Evolutionary conservation across 2,888 invertebrate species (phyloP), one percentile per base, ranked within the genome.

Genomic region (Thera britannica): DNA sequence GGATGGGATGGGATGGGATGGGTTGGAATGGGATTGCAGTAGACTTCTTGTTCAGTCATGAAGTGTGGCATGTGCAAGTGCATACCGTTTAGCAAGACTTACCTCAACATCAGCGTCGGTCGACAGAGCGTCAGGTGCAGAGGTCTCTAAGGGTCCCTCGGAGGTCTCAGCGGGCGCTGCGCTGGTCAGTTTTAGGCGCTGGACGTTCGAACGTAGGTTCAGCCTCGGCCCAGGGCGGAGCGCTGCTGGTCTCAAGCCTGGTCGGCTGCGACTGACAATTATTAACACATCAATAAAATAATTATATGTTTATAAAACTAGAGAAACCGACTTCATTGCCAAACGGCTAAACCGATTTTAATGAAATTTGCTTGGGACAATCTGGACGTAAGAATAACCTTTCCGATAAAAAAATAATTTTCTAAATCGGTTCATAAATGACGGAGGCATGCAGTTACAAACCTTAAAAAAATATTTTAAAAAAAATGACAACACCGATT

Each of bases 171-270:
- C 84, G 4, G 93, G 84, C 4, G 94, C 90, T 0, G 94, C 77
- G 63, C 77, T 93, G 0, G 94, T 87, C 0, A 94, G 93, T 78
- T 95, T 92, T 64, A 92, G 86, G 83, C 94, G 72, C 2, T 87
- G 83, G 75, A 23, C 23, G 23, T 71, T 87, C 7, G 91, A 86
- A 1, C 91, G 84, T 62, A 96, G 85, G 81, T 95, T 96, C 58
- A 96, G 89, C 78, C 96, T 94, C 2, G 95, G 95, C 2, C 96
- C 96, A 0, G 96, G 96, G 65, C 96, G 92, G 61, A 96, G 89
- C 0, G 96, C 94, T 62, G 85, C 84, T 1, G 90, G 90, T 51
- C 96, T 84, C 1, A 91, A 75, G 5, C 90, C 90, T 0, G 92
- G 93, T 54, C 92, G 82, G 68, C 91, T 90, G 63, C 92, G 92